Conservation (phyloP, 2,113 vertebrate species). For the Holacanthus passer region DNA sequence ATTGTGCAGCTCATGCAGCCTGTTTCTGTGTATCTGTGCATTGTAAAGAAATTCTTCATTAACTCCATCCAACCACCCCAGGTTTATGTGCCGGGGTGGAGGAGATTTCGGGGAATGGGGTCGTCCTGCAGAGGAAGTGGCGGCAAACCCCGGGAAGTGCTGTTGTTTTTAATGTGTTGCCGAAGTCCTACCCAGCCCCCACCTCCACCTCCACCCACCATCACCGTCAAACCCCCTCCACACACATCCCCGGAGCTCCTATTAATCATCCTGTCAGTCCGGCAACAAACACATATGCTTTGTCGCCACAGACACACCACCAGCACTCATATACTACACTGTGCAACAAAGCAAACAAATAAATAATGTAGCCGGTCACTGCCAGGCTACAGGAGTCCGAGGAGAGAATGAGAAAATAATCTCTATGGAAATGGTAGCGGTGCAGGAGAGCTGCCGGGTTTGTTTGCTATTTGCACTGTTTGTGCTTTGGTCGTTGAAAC, state of each 20-base stretch:
- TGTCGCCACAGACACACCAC: slow-evolving; percentile 41
- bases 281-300: slow-evolving; percentile 58
- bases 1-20: slow-evolving; percentile 24
- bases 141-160: slow-evolving; percentile 66
- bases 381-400: slow-evolving; percentile 40
- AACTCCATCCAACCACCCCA: slow-evolving; percentile 31
- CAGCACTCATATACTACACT: slow-evolving; percentile 40
- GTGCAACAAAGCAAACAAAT: slow-evolving; percentile 76
- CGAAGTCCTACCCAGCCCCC: slow-evolving; percentile 67
- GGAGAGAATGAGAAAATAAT: slow-evolving; percentile 58
- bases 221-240: slow-evolving; percentile 27
- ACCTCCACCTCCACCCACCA: slow-evolving; percentile 40
- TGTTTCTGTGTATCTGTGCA: slow-evolving; percentile 12
- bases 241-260: slow-evolving; percentile 49
- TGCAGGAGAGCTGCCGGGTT: slow-evolving; percentile 53
- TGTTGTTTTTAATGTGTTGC: slow-evolving; percentile 82
- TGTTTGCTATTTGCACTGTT: slow-evolving; percentile 68
- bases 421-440: slow-evolving; percentile 56
- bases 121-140: slow-evolving; percentile 67
- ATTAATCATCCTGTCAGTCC: slow-evolving; percentile 81
- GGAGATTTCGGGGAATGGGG: slow-evolving; percentile 20
- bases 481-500: slow-evolving; percentile 62
- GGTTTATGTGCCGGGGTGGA: slow-evolving; percentile 25
- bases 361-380: slow-evolving; percentile 75
- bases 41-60: slow-evolving; percentile 58